A percentile compares a stretch with the other conserved stretches of the same genome.
Evolutionary conservation across 2,113 vertebrate genomes (phyloP).

Genomic region (Antennarius striatus): DNA sequence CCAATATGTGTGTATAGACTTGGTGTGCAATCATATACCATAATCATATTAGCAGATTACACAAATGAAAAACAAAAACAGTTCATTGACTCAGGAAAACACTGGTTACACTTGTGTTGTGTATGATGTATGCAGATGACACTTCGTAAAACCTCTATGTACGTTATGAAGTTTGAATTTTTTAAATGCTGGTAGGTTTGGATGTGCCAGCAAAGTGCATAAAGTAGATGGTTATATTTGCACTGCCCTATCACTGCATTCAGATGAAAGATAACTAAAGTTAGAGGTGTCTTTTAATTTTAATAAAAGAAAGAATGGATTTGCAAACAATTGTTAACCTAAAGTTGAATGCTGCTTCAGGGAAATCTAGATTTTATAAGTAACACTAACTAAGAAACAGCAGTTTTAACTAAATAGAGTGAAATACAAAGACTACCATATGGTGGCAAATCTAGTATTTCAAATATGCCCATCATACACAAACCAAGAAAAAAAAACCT

Average conservation of each 20-base stretch:
- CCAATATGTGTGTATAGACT: conserved; percentile 37
- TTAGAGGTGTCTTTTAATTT: neutral
- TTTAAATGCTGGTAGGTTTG: conserved; percentile 22
- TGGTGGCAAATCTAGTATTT: no score
- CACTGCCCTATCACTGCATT: neutral
- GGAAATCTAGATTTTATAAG: no score
- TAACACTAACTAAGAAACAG: no score
- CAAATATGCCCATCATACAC: no score
- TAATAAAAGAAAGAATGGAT: no score
- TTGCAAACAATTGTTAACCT: no score
- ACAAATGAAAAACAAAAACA: conserved; percentile 30
- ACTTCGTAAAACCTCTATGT: conserved; percentile 25
- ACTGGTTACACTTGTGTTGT: neutral
- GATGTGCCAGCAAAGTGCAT: conserved; percentile 7
- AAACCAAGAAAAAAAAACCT: no score
- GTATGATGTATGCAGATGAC: conserved; percentile 53
- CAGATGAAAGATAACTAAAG: neutral
- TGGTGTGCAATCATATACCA: conserved; percentile 23
- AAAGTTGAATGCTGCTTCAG: no score
- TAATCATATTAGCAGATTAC: conserved; percentile 24
- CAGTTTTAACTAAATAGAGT: no score
- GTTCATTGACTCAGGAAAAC: conserved; percentile 10
- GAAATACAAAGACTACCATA: no score
- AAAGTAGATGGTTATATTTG: neutral
- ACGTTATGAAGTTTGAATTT: conserved; percentile 27